A percentile compares a stretch with the other conserved stretches of the same genome.
Conservation (phyloP, 2,113 vertebrate species). For the Addax nasomaculatus region DNA sequence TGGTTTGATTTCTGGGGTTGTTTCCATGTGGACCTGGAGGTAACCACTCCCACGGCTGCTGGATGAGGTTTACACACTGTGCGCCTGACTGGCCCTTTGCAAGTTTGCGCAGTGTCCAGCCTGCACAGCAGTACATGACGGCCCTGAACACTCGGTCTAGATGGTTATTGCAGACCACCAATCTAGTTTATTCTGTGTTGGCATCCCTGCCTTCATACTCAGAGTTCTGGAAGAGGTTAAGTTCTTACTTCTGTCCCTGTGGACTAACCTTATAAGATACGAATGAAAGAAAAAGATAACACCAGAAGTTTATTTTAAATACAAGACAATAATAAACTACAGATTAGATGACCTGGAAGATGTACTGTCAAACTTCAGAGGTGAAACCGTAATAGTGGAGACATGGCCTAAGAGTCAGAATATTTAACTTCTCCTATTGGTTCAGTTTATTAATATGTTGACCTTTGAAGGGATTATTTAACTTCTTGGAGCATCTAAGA, state of each 20-base stretch:
- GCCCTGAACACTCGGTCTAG: neutral
- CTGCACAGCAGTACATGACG: neutral
- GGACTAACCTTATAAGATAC: neutral
- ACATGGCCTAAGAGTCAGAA: neutral
- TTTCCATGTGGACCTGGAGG: neutral
- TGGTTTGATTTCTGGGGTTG: neutral
- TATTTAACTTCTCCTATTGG: neutral
- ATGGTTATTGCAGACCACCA: neutral
- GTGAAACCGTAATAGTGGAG: neutral
- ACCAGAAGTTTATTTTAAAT: neutral
- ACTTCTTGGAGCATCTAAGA: neutral
- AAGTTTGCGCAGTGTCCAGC: neutral
- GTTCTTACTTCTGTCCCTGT: neutral
- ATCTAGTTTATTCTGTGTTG: neutral
- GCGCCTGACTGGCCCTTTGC: neutral
- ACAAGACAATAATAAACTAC: neutral
- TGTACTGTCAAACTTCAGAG: neutral
- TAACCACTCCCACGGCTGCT: rapidly evolving
- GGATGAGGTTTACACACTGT: neutral
- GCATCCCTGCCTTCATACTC: neutral
- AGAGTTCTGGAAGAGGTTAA: neutral
- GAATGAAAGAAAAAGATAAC: neutral
- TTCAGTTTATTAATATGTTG: neutral
- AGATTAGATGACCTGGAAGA: neutral
- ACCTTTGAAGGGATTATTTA: neutral